Evolutionary conservation across 2,113 vertebrate species (phyloP).

Genomic region (Enhydra lutris): DNA sequence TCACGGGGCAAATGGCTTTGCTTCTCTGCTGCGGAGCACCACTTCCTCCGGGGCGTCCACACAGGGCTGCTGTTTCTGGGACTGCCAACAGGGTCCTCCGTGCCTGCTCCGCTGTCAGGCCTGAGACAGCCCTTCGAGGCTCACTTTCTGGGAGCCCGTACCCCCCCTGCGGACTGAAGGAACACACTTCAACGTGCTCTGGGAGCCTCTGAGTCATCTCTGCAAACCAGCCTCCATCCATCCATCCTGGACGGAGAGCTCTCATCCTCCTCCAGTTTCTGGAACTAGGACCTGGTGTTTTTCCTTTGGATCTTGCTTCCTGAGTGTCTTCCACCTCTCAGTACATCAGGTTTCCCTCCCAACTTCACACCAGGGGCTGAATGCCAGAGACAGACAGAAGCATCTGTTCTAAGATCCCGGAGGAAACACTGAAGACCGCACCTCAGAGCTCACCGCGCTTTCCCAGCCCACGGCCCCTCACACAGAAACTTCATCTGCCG

Average conservation of each 20-base stretch:
- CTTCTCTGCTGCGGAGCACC: not conserved
- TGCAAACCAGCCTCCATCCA: conserved; percentile 42
- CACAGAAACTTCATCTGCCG: not conserved
- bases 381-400: not conserved
- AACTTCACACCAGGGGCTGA: not conserved
- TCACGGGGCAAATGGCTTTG: not conserved
- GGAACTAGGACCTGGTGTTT: conserved; percentile 42
- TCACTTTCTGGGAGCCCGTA: not conserved
- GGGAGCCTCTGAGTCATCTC: conserved; percentile 48
- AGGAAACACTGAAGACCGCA: not conserved
- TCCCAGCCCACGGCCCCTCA: not conserved
- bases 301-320: conserved; percentile 39
- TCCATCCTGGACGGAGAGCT: conserved; percentile 24
- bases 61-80: not conserved
- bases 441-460: not conserved
- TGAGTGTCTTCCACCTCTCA: not conserved
- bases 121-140: not conserved
- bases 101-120: not conserved
- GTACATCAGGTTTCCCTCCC: not conserved
- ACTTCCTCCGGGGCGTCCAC: not conserved
- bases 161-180: not conserved
- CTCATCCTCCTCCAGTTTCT: conserved; percentile 56
- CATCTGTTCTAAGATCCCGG: not conserved
- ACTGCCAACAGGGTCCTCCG: not conserved
- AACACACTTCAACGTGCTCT: not conserved